A percentile compares a stretch with the other conserved stretches of the same genome.
phyloP scores from a whole-genome alignment of 2,888 invertebrate species.

The Criorhina ranunculi region DNA sequence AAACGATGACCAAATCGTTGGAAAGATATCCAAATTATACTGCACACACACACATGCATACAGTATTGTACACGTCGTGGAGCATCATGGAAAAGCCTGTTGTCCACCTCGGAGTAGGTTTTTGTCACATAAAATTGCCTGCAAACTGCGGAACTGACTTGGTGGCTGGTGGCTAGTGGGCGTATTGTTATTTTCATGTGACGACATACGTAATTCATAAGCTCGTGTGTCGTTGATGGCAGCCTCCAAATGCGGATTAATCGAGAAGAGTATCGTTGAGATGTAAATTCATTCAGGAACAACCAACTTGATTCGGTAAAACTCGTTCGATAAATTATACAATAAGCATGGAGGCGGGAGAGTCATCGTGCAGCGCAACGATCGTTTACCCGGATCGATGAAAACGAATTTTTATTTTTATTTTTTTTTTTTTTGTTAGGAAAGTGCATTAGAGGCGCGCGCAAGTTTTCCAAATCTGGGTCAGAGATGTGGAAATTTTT shows the following conservation, averaged over 20 bases:
- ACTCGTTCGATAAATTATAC: constrained; percentile 43
- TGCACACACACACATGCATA: too few relatives aligned
- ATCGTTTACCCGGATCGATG: constrained; percentile 57
- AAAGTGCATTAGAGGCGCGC: constrained; percentile 66
- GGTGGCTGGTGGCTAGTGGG: constrained; percentile 17
- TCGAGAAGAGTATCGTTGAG: constrained; percentile 23
- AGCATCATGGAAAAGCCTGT: not conserved
- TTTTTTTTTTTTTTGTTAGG: constrained; percentile 6
- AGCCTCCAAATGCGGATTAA: not conserved
- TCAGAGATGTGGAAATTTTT: constrained; percentile 49
- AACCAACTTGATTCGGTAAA: constrained; percentile 15
- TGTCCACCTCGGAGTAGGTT: not conserved
- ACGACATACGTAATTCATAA: constrained; percentile 49
- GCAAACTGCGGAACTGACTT: constrained; percentile 2
- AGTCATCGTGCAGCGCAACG: constrained; percentile 11
- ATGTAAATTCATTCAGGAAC: constrained; percentile 65
- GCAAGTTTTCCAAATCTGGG: constrained; percentile 45
- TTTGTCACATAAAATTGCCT: not conserved
- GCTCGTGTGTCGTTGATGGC: constrained; percentile 2
- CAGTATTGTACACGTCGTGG: too few relatives aligned
- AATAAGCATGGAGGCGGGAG: constrained; percentile 19
- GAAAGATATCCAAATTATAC: not conserved
- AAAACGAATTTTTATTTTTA: constrained; percentile 70
- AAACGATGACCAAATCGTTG: constrained; percentile 49
- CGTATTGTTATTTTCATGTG: constrained; percentile 51